Evolutionary conservation across 2,113 vertebrate species (phyloP).

Genomic region (Neolamprologus longior): DNA sequence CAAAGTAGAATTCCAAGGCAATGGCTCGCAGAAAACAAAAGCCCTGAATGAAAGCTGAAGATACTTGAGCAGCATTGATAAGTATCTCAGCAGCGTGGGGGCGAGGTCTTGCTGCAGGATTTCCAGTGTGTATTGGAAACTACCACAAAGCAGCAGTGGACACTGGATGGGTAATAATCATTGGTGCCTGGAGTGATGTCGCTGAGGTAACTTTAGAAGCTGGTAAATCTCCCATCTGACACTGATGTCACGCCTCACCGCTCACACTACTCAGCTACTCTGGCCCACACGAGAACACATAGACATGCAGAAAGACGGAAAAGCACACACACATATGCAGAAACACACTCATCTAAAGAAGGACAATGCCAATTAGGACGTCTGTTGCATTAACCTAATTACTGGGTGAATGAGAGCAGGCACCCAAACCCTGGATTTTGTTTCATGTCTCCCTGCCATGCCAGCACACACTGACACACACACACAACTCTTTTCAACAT

Average conservation of each 20-base stretch:
- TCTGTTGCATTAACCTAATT: constrained; percentile 69
- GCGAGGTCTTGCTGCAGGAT: not conserved
- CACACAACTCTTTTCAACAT: not conserved
- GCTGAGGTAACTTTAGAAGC: constrained; percentile 46
- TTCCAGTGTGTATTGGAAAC: constrained; percentile 28
- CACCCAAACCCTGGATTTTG: constrained; percentile 28
- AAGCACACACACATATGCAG: not conserved
- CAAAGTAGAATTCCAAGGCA: not conserved
- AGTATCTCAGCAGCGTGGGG: not conserved
- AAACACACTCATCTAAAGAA: not conserved
- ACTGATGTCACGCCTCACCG: constrained; percentile 46
- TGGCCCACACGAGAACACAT: not conserved
- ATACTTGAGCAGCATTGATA: constrained; percentile 5
- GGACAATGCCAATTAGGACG: constrained; percentile 38
- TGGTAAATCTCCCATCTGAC: constrained; percentile 59
- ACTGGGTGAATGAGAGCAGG: constrained; percentile 25
- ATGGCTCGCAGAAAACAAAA: not conserved
- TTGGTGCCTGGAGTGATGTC: not conserved
- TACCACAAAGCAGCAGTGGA: not conserved
- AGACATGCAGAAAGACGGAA: not conserved
- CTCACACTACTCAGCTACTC: not conserved
- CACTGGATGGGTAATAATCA: not conserved
- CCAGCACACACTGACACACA: not conserved
- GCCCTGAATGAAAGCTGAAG: not conserved
- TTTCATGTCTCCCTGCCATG: constrained; percentile 36